Evolutionary conservation across 2,888 invertebrate species (phyloP), one percentile per base, ranked within the genome.

Genomic region (Gerris lacustris): DNA sequence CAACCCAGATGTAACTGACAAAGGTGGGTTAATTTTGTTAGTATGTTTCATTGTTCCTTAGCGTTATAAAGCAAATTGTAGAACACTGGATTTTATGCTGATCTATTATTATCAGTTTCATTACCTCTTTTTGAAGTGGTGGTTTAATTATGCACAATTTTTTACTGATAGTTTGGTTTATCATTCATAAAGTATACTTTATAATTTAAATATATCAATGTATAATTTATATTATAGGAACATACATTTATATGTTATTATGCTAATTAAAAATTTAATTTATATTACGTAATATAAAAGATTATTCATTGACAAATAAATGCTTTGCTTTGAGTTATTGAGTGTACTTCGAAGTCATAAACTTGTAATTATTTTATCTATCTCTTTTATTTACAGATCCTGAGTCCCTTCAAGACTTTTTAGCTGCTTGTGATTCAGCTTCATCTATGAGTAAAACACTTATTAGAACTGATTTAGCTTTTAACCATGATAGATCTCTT

Each of bases 401-500:
- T 55, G 55, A 55, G 15, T 15, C 55, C 15, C 55, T 55, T 55
- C 55, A 55, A 55, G 55, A 55, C 9, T 15, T 4, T 11, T 15
- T 55, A 11, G 15, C 9, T 45, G 67, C 71, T 45, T 73, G 73
- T 64, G 75, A 75, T 69, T 69, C 63, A n/a, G 45, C 69, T 7
- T 72, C 75, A 15, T 73, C 72, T 66, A 69, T 74, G 31, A 72
- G 71, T 63, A 73, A 73, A 55, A 66, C 73, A n/a, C 63, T 74
- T 31, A 71, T 71, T 11, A 63, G 76, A 31, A 72, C 75, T 15
- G 76, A 76, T 68, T 62, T 76, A 45, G 73, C 72, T 11, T 88
- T 87, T 87, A 86, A 86, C 75, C 82, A 84, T 18, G 85, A 87
- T 78, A 82, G 81, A 75, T 80, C 82, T 7, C 78, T 83, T n/a